A percentile compares a stretch with the other conserved stretches of the same genome.
These are phyloP conservation scores for Cariama cristata DNA, from an alignment of 2,113 vertebrate species.

Conservation along the genomic window DNA sequence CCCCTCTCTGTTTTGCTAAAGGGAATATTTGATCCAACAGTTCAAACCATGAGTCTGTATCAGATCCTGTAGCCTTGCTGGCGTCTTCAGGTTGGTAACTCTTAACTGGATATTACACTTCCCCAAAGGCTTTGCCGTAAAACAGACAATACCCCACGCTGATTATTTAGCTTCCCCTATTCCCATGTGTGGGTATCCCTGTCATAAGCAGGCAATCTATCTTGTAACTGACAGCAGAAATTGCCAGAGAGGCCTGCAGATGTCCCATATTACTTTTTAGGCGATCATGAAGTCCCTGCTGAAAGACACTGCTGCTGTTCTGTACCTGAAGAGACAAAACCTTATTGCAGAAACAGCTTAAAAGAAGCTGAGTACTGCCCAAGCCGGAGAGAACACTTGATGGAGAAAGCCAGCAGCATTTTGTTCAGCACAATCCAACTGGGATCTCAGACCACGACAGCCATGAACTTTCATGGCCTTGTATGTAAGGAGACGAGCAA, in stretches of 20 bases:
- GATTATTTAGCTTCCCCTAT: neutral
- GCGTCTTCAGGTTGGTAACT: neutral
- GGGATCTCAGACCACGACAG: neutral
- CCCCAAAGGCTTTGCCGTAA: neutral
- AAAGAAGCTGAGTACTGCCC: neutral
- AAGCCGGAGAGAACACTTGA: rapidly evolving
- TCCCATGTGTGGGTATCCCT: neutral
- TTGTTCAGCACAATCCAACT: neutral
- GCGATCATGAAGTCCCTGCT: neutral
- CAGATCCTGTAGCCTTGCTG: neutral
- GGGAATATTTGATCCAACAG: neutral
- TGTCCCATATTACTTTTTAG: neutral
- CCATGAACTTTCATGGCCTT: neutral
- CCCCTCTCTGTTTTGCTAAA: neutral
- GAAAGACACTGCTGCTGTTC: neutral
- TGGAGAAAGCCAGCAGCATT: neutral
- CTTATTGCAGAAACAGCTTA: neutral
- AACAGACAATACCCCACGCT: neutral
- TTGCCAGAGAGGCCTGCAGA: neutral
- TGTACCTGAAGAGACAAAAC: neutral
- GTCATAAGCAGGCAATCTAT: neutral
- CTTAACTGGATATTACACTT: neutral
- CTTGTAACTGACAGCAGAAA: neutral
- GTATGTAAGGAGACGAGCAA: neutral
- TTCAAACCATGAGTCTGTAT: neutral